These are phyloP conservation scores for Proales similis DNA, from an alignment of 1,140 invertebrate species.

Conservation along the genomic window DNA sequence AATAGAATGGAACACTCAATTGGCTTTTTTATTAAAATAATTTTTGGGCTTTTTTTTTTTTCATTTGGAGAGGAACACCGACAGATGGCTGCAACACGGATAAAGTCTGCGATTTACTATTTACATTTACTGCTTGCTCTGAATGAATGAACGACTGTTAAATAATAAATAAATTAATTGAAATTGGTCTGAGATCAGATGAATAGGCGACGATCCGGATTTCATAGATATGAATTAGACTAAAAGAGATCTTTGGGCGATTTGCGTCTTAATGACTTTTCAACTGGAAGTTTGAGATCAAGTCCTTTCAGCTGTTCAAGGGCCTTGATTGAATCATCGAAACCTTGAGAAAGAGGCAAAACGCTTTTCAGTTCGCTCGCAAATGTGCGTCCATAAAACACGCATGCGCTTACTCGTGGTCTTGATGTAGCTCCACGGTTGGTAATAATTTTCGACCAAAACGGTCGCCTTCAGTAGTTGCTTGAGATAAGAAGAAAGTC, in stretches of 20 bases:
- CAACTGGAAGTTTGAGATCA: conserved; percentile 86
- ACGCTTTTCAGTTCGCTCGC: neutral
- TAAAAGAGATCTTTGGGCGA: conserved; percentile 52
- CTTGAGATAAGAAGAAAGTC: conserved; percentile 83
- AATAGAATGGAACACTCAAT: too few species aligned
- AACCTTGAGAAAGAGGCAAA: conserved; percentile 61
- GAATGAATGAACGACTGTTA: too few species aligned
- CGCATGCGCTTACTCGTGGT: conserved; percentile 66
- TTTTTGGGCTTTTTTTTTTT: too few species aligned
- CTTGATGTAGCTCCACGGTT: conserved; percentile 85
- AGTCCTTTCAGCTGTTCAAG: conserved; percentile 75
- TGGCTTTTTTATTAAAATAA: too few species aligned
- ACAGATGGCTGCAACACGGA: too few species aligned
- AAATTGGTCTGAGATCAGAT: too few species aligned
- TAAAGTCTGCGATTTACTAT: too few species aligned
- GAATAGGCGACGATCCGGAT: too few species aligned
- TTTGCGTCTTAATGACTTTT: conserved; percentile 73
- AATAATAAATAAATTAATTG: too few species aligned
- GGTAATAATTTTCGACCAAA: conserved; percentile 79
- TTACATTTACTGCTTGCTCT: too few species aligned
- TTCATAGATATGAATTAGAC: too few species aligned
- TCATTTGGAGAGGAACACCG: too few species aligned
- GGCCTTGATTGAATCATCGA: conserved; percentile 84
- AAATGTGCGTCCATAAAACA: neutral
- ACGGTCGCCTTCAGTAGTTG: conserved; percentile 80